Evolutionary conservation across 2,113 vertebrate species (phyloP).

Genomic region (Colaptes auratus): DNA sequence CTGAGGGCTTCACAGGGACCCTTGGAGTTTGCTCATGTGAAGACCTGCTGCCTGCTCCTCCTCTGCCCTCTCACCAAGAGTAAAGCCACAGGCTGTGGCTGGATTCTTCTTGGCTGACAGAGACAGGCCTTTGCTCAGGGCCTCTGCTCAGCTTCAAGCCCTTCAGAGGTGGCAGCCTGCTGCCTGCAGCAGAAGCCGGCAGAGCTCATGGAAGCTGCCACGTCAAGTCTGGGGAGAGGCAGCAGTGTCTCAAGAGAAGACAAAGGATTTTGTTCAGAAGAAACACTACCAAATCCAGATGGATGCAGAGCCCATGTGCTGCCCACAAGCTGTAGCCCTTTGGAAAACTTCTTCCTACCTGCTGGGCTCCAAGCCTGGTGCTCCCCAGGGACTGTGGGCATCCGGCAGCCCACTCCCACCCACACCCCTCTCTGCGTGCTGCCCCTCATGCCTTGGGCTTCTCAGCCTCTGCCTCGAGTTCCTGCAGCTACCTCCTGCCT

Average conservation of each 20-base stretch:
- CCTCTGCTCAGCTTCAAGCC: not conserved
- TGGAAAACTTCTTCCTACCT: not conserved
- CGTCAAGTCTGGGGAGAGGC: not conserved
- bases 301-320: fast-evolving
- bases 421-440: fast-evolving
- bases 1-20: not conserved
- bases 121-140: not conserved
- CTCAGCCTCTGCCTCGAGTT: not conserved
- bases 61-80: not conserved
- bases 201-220: not conserved
- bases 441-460: fast-evolving
- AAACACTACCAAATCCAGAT: not conserved
- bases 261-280: not conserved
- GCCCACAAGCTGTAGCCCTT: not conserved
- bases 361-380: not conserved
- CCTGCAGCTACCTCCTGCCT: not conserved
- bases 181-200: not conserved
- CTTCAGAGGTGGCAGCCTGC: not conserved
- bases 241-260: not conserved
- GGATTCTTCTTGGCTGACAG: not conserved
- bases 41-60: not conserved
- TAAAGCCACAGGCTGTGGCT: not conserved
- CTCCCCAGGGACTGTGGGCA: not conserved
- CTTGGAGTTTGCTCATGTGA: not conserved
- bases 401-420: not conserved